A percentile compares a stretch with the other conserved stretches of the same genome.
Conservation (phyloP, 2,888 invertebrate species). For the Asteroscopus sphinx region DNA sequence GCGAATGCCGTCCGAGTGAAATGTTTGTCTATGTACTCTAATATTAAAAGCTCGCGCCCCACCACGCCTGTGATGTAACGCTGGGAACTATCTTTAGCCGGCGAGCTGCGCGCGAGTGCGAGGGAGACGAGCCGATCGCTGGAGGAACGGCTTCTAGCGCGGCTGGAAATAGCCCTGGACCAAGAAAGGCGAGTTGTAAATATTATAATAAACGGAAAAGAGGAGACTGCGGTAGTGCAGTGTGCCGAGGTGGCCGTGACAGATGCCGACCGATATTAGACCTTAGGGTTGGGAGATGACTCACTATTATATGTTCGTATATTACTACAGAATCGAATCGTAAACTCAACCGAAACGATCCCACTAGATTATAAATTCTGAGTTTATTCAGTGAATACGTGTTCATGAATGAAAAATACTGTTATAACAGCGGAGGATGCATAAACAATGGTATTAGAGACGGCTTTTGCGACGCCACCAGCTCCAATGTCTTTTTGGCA, state of each 20-base stretch:
- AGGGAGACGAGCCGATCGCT: constrained; percentile 76
- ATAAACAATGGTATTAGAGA: constrained; percentile 63
- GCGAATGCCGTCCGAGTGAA: constrained; percentile 87
- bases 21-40: constrained; percentile 88
- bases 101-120: constrained; percentile 70
- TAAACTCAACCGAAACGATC: constrained; percentile 51
- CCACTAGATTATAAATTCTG: constrained; percentile 57
- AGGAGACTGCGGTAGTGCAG: constrained; percentile 86
- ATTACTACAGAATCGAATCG: constrained; percentile 47
- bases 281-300: constrained; percentile 66
- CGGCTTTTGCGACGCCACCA: constrained; percentile 61
- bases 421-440: constrained; percentile 61
- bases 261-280: constrained; percentile 70
- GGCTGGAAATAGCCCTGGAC: constrained; percentile 90
- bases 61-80: constrained; percentile 87
- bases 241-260: constrained; percentile 87
- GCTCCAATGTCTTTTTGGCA: constrained; percentile 75
- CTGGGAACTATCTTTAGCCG: constrained; percentile 84
- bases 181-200: constrained; percentile 91
- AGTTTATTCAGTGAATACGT: constrained; percentile 59
- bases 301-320: constrained; percentile 48
- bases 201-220: constrained; percentile 89
- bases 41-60: constrained; percentile 89
- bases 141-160: constrained; percentile 77
- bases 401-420: constrained; percentile 72